Evolutionary conservation across 2,888 invertebrate species (phyloP), one percentile per base, ranked within the genome.

Genomic region (Leptopilina syphax): DNA sequence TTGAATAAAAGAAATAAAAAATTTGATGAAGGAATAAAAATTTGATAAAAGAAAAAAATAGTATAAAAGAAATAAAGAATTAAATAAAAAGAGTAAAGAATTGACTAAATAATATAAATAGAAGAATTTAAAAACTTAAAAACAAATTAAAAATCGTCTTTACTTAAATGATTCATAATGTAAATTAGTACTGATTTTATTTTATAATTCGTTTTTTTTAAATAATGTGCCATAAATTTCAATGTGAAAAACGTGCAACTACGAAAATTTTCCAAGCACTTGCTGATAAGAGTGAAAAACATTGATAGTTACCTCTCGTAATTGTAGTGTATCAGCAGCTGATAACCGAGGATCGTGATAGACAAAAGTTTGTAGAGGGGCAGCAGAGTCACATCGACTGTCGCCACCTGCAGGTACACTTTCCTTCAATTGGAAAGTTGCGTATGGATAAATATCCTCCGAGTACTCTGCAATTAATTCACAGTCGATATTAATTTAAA

Each of bases 381-480:
- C 92, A 41, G 92, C 92, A 24, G 89, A 92, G 90, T 97, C 97
- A 93, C 97, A 97, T 77, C 97, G 97, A 92, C 97, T 97, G 92
- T 97, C 97, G 88, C 96, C 96, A 92, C 97, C 97, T 0, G 96
- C 95, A 76, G 96, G 96, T 88, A 97, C 97, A 81, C 97, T 96
- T 83, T 91, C 91, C 84, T 92, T 91, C 87, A 98, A 93, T 91
- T 97, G 97, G 92, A 97, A 98, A 73, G 97, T 98, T 79, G 97
- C 97, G 92, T 98, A 97, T 0, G 97, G 97, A 91, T 97, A 97
- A 88, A 97, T 97, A 90, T 98, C 97, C 93, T 97, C 97, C 89
- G 97, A 97, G 93, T 97, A 97, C 92, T 97, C 97, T 94, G 94
- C 79, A 84, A 80, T 47, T n/a, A 18, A 54, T 73, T n/a, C 27